Evolutionary conservation across 2,113 vertebrate species (phyloP), one percentile per base, ranked within the genome.

Genomic region (Anguilla japonica): DNA sequence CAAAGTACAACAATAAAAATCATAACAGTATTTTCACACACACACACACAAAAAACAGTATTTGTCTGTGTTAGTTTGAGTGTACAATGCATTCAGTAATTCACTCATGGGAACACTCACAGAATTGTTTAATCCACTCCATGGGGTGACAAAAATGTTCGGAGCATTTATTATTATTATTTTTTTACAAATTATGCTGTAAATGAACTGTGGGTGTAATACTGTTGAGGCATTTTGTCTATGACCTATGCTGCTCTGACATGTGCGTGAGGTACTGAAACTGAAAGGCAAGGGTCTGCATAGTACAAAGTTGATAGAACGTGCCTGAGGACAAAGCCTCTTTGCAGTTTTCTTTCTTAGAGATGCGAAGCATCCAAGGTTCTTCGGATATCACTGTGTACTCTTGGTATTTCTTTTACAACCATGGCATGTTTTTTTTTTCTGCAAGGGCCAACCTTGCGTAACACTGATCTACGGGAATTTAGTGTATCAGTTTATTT

Each of bases 191-290:
- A 46, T 46, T 4, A 40, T 82, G 43, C 57, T n/a, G 18, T 22
- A 39, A 26, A n/a, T 79, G 50, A 46, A 79, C n/a, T 83, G 41
- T 41, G 50, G 56, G 39, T 71, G 7, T 86, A 82, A 82, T 86
- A 86, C 75, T 88, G 85, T 84, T 14, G 60, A 67, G 79, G 29
- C 57, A 16, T 26, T 85, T 80, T 57, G 40, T 26, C 43, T n/a
- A n/a, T 18, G 93, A 93, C 87, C 90, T 89, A 89, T 89, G 89
- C 83, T 92, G 91, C 88, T 83, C 60, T 53, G 90, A 92, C 94
- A 94, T 95, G 94, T 94, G 93, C 89, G 75, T 90, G 91, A 92
- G 92, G 87, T 89, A 91, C 91, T 41, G 87, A 81, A 89, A 91
- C 91, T 41, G 87, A 81, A 89, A 94, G 90, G 91, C 86, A 84